Conservation (phyloP, 2,113 vertebrate genomes). For the Malurus alboscapulatus region DNA sequence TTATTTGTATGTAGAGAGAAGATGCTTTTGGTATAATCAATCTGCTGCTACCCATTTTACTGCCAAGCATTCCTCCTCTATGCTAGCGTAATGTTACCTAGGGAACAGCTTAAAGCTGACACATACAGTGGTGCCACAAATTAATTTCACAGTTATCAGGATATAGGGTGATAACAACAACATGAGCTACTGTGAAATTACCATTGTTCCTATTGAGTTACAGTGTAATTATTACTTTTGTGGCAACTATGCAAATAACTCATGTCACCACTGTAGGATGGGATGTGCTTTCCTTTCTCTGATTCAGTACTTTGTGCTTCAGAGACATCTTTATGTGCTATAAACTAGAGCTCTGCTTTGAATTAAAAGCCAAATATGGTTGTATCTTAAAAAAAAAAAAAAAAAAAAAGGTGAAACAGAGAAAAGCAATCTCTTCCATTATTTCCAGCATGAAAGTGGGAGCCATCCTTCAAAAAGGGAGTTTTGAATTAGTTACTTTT, state of each 20-base stretch:
- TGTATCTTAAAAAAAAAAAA: not conserved
- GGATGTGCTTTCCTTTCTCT: constrained; percentile 47
- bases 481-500: not conserved
- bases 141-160: constrained; percentile 80
- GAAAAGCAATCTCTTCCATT: not conserved
- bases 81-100: constrained; percentile 75
- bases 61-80: constrained; percentile 71
- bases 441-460: not conserved
- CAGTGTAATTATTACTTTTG: constrained; percentile 75
- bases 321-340: constrained; percentile 44
- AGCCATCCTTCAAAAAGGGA: not conserved
- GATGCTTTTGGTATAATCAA: constrained; percentile 64
- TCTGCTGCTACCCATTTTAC: constrained; percentile 63
- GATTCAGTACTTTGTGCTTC: constrained; percentile 49
- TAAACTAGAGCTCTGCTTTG: constrained; percentile 31
- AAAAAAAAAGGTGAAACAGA: not conserved
- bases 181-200: constrained; percentile 72
- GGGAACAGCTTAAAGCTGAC: constrained; percentile 75
- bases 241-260: constrained; percentile 74
- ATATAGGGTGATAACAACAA: constrained; percentile 71
- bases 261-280: constrained; percentile 36
- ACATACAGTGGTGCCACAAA: constrained; percentile 72
- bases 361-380: constrained; percentile 25
- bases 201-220: constrained; percentile 75
- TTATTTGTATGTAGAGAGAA: constrained; percentile 60